phyloP scores from a whole-genome alignment of 2,113 vertebrate species.

The Jaculus jaculus region DNA sequence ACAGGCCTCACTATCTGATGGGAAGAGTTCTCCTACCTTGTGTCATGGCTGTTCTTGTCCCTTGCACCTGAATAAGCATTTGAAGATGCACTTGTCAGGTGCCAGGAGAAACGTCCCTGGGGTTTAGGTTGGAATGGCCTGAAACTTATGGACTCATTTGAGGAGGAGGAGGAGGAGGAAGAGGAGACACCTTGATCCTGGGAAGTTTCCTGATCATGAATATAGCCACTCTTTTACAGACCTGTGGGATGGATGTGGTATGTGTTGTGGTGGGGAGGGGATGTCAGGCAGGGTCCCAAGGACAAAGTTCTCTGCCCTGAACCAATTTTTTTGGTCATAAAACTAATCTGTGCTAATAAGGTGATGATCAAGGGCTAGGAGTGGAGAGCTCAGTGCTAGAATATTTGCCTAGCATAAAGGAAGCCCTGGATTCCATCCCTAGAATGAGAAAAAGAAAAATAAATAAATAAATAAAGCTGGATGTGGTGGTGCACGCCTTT shows the following conservation, averaged over 20 bases:
- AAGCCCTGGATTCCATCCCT: no score
- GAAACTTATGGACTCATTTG: slow-evolving; percentile 30
- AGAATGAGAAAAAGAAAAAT: no score
- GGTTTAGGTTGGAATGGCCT: background rate
- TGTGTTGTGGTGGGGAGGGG: background rate
- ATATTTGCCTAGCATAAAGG: background rate
- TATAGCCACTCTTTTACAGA: background rate
- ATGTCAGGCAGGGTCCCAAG: background rate
- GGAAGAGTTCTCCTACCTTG: background rate
- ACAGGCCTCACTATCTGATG: background rate
- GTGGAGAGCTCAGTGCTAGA: background rate
- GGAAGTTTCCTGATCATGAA: background rate
- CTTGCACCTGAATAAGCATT: background rate
- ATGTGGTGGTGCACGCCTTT: no score
- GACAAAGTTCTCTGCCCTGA: background rate
- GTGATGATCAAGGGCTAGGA: background rate
- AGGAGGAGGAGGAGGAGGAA: no score
- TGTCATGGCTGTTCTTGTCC: background rate
- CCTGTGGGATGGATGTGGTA: background rate
- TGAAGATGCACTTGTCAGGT: background rate
- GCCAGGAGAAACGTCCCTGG: background rate
- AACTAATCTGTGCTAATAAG: slow-evolving; percentile 7
- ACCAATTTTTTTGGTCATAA: background rate
- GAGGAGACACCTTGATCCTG: background rate
- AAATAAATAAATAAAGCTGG: no score